phyloP scores from a whole-genome alignment of 2,113 vertebrate species.

The Coracopsis vasa region DNA sequence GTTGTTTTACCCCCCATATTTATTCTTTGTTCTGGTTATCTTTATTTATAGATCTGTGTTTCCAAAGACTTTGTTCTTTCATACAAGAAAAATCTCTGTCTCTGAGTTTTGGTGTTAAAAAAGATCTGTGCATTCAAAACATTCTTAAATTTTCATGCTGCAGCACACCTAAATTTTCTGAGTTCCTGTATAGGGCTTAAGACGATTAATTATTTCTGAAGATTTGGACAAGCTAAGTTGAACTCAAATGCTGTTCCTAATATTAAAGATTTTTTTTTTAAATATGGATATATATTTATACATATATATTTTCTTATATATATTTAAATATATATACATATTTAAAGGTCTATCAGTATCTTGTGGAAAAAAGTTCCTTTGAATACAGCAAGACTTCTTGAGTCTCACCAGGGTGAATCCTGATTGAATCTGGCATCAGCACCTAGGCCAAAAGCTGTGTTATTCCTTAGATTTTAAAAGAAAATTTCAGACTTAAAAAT shows the following conservation, averaged over 20 bases:
- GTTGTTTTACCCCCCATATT: accelerated
- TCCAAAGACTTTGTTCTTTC: background rate
- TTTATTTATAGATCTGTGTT: background rate
- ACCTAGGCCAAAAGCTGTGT: background rate
- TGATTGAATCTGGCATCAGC: background rate
- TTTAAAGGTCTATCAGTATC: background rate
- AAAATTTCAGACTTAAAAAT: background rate
- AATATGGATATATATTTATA: background rate
- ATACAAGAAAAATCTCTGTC: background rate
- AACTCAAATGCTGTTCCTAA: background rate
- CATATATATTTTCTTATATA: background rate
- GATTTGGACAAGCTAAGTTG: background rate
- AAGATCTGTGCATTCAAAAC: background rate
- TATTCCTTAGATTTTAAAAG: background rate
- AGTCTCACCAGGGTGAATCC: background rate
- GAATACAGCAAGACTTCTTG: background rate
- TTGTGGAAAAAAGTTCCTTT: background rate
- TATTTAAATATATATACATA: background rate
- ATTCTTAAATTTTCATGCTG: background rate
- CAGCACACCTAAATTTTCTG: background rate
- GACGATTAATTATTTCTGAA: background rate
- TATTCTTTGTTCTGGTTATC: background rate
- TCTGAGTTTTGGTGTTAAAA: background rate
- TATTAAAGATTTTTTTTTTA: background rate
- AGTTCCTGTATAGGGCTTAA: background rate